A percentile compares a stretch with the other conserved stretches of the same genome.
These are phyloP conservation scores for Sturnus vulgaris DNA, from an alignment of 2,113 vertebrate genomes.

Conservation along the genomic window DNA sequence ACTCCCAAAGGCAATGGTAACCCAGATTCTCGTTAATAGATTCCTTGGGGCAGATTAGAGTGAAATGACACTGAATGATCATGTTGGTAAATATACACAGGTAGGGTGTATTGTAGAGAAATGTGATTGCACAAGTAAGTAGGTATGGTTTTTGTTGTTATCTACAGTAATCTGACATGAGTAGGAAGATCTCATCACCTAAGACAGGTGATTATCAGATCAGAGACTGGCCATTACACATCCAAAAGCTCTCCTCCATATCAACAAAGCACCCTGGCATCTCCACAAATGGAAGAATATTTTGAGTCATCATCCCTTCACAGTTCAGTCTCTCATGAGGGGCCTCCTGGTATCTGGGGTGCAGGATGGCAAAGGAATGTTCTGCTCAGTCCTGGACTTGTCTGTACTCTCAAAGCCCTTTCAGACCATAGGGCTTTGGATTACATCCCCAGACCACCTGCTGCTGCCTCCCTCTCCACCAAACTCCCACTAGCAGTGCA, in stretches of 20 bases:
- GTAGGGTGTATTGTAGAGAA: background rate
- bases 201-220: background rate
- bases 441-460: background rate
- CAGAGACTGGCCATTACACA: background rate
- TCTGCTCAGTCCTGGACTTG: background rate
- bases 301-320: background rate
- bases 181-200: background rate
- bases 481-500: background rate
- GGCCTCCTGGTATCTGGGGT: too few species aligned
- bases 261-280: background rate
- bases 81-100: background rate
- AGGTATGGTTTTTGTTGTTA: background rate
- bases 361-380: background rate
- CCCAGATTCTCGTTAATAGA: background rate
- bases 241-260: background rate
- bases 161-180: background rate
- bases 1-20: background rate
- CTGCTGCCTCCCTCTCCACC: background rate
- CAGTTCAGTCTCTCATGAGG: background rate
- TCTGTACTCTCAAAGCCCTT: background rate
- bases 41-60: background rate
- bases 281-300: background rate
- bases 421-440: background rate
- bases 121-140: background rate
- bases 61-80: background rate